Percentiles rank a stretch among this genome's conserved stretches.
Conservation (phyloP, 1,140 invertebrate species). For the Andricus grossulariae region DNA sequence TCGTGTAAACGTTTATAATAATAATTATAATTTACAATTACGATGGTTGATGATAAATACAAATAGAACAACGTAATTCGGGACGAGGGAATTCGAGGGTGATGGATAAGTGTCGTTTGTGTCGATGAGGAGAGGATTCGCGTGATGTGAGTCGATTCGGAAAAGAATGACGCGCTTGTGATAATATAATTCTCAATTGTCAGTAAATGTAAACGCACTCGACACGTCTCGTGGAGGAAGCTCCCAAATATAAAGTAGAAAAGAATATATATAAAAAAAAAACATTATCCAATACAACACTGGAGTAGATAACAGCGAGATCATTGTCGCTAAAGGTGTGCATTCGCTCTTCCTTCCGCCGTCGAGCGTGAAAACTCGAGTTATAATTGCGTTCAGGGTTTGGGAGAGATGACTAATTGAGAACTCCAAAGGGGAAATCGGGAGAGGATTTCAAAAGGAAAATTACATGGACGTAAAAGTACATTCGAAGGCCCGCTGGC, state of each 20-base stretch:
- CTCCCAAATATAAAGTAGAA: constrained; percentile 6
- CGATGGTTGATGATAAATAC: constrained; percentile 76
- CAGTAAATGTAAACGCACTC: constrained; percentile 13
- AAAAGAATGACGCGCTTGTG: constrained; percentile 14
- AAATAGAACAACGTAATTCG: constrained; percentile 72
- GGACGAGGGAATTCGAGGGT: constrained; percentile 57
- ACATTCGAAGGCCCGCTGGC: constrained; percentile 39
- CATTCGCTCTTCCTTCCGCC: constrained; percentile 33
- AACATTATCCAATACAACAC: constrained; percentile 20
- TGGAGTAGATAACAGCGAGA: constrained; percentile 6
- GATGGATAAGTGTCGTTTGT: constrained; percentile 43
- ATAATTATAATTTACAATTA: constrained; percentile 77
- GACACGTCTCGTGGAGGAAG: constrained; percentile 29
- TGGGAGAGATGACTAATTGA: constrained; percentile 21
- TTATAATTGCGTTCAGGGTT: constrained; percentile 15
- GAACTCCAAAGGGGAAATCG: constrained; percentile 11
- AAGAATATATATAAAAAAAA: constrained; percentile 14
- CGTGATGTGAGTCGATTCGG: neutral
- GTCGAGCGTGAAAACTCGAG: constrained; percentile 26
- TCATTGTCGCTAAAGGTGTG: constrained; percentile 21
- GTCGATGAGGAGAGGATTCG: constrained; percentile 39
- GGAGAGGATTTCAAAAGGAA: constrained; percentile 6
- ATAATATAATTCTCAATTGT: constrained; percentile 32
- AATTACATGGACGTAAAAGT: constrained; percentile 1
- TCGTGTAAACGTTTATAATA: constrained; percentile 77